Evolutionary conservation across 2,888 invertebrate genomes (phyloP), one percentile per base, ranked within the genome.

Genomic region (Hyles lineata): DNA sequence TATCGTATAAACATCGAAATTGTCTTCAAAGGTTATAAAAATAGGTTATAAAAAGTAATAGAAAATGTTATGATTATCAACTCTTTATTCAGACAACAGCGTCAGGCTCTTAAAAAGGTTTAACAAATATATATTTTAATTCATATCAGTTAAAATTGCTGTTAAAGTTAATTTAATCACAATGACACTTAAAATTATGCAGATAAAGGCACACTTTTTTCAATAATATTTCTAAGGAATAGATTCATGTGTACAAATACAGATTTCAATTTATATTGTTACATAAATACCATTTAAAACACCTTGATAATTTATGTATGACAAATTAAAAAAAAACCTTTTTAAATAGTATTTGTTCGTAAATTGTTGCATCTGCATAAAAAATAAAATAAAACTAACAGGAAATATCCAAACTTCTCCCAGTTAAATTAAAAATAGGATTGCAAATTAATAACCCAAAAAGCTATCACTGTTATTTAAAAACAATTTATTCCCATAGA

Each of bases 91-190:
- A 43, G 63, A 63, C 63, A 63, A 32, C 67, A 67, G 23, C 17
- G 43, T 50, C 25, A 67, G 67, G 67, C 0, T 67, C 15, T 6
- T 32, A 50, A 67, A 50, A 50, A 50, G 21, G 21, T 50, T 63
- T 50, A 67, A 67, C 67, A 67, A 67, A 67, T 23, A 67, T 61
- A 61, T 23, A 67, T 55, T n/a, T 55, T 55, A 67, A 43, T 23
- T 43, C 50, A 67, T 67, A 50, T 23, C 21, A 50, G 67, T 67
- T 67, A 50, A 67, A 67, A 67, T 21, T 63, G 43, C 35, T 21
- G 43, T 67, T 72, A 72, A 32, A 72, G 55, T 67, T 67, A 72
- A 72, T 72, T 72, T 72, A 67, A 72, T 72, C 72, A 72, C 67
- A 72, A 58, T 72, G 63, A 58, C 32, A 67, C 67, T 67, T 67